phyloP scores from a whole-genome alignment of 1,140 invertebrate species.

The Drosophila leontia region DNA sequence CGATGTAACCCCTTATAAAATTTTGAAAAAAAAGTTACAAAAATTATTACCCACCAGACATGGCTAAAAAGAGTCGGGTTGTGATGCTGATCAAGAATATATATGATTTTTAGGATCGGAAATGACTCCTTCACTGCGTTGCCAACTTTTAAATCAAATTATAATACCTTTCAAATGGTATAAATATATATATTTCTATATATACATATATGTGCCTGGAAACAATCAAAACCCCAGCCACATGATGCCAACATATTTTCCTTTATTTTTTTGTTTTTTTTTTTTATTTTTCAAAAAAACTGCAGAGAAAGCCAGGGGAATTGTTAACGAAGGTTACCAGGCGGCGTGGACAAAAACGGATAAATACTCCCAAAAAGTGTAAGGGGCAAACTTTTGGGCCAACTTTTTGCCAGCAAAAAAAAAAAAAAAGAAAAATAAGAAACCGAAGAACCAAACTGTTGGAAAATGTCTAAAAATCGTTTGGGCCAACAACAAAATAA shows the following conservation, averaged over 20 bases:
- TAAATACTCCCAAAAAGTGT: conserved; percentile 30
- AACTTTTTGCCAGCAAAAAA: conserved; percentile 44
- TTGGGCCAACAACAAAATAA: conserved; percentile 58
- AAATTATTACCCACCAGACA: no score
- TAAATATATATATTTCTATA: not conserved
- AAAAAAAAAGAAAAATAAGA: conserved; percentile 6
- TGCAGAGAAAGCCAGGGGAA: conserved; percentile 23
- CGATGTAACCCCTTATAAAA: not conserved
- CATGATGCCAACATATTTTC: conserved; percentile 38
- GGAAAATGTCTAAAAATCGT: conserved; percentile 68
- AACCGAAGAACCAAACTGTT: conserved; percentile 11
- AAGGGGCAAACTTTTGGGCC: conserved; percentile 47
- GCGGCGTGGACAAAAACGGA: conserved; percentile 19
- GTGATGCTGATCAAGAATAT: no score
- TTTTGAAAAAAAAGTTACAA: not conserved
- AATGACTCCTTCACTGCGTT: no score
- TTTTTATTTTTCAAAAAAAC: not conserved
- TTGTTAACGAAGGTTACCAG: conserved; percentile 45
- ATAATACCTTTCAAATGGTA: not conserved
- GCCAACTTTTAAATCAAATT: not conserved
- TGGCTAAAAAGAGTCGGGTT: no score
- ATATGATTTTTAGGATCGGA: no score
- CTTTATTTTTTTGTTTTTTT: not conserved
- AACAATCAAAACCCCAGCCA: conserved; percentile 50
- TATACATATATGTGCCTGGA: conserved; percentile 3